phyloP scores from a whole-genome alignment of 2,797 vertebrate genomes.

The Cygnus olor region DNA sequence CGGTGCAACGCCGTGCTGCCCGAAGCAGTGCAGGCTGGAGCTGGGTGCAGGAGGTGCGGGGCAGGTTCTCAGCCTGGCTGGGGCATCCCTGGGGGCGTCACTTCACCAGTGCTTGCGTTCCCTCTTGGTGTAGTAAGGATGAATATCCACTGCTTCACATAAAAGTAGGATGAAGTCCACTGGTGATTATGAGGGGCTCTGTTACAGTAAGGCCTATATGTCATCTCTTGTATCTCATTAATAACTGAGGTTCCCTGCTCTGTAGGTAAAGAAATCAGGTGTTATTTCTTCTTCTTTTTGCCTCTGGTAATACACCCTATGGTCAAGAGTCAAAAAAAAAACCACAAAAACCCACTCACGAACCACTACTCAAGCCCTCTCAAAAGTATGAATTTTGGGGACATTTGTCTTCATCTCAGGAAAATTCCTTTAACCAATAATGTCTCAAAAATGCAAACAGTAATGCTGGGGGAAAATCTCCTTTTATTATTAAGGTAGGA shows the following conservation, averaged over 20 bases:
- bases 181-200: not conserved
- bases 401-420: not conserved
- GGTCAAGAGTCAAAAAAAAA: not conserved
- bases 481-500: not conserved
- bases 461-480: not conserved
- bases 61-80: not conserved
- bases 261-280: constrained; percentile 5
- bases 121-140: not conserved
- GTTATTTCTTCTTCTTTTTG: constrained; percentile 30
- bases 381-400: not conserved
- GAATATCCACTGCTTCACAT: not conserved
- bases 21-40: accelerated
- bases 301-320: not conserved
- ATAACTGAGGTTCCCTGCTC: not conserved
- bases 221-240: constrained; percentile 28
- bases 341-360: no score
- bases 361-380: not conserved
- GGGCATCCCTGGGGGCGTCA: not conserved
- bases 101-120: not conserved
- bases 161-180: constrained; percentile 11
- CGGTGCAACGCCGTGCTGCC: not conserved
- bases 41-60: not conserved
- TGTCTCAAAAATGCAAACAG: not conserved
- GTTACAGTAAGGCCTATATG: not conserved
- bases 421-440: not conserved